Evolutionary conservation across 2,888 invertebrate genomes (phyloP).

Genomic region (Pseudococcus viburni): DNA sequence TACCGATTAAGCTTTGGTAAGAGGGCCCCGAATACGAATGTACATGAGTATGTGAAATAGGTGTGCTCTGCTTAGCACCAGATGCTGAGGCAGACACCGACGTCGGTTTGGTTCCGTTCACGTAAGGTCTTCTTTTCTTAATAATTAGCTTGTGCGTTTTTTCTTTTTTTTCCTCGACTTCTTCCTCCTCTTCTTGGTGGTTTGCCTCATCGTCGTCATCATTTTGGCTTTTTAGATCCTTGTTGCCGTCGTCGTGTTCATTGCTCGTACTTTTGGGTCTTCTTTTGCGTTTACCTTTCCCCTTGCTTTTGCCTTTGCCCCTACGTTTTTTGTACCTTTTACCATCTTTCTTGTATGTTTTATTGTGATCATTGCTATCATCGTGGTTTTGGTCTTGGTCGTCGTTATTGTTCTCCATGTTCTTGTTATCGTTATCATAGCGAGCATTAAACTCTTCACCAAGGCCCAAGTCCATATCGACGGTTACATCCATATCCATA

Average conservation of each 20-base stretch:
- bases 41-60: neutral
- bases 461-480: neutral
- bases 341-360: neutral
- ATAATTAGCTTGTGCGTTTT: conserved; percentile 52
- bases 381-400: neutral
- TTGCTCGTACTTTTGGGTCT: neutral
- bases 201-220: conserved; percentile 26
- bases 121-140: conserved; percentile 51
- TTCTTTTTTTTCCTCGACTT: conserved; percentile 60
- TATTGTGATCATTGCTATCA: neutral
- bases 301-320: neutral
- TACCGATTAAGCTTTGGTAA: neutral
- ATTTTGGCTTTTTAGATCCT: no score
- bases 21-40: neutral
- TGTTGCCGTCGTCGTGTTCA: neutral
- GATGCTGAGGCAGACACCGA: neutral
- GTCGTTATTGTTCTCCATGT: neutral
- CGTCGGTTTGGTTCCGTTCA: neutral
- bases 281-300: neutral
- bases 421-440: neutral
- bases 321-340: neutral
- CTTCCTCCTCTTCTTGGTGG: conserved; percentile 59
- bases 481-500: neutral
- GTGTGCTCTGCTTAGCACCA: neutral
- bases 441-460: neutral